Conservation (phyloP, 2,797 vertebrate genomes). For the Sciurus vulgaris region DNA sequence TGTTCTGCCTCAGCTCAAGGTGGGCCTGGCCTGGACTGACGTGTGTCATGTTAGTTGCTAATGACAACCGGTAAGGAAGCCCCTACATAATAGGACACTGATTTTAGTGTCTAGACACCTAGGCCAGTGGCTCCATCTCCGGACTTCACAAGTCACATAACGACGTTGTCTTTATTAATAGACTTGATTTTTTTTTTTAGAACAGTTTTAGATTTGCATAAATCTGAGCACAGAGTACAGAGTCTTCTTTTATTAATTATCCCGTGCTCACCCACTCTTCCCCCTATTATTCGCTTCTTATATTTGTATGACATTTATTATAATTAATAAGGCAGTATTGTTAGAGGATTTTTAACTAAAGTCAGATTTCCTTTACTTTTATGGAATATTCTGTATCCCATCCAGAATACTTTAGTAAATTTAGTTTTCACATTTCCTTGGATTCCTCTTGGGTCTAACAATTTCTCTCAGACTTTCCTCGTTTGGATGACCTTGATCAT, state of each 20-base stretch:
- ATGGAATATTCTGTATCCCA: background rate
- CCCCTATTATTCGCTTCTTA: background rate
- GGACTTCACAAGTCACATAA: background rate
- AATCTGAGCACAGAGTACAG: background rate
- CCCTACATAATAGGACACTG: fast-evolving
- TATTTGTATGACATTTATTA: background rate
- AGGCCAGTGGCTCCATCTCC: background rate
- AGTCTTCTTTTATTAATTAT: background rate
- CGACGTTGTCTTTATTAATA: background rate
- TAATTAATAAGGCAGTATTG: background rate
- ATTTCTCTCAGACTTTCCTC: background rate
- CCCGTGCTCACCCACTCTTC: too few relatives aligned
- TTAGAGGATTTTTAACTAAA: background rate
- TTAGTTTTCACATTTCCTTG: background rate
- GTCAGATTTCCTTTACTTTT: background rate
- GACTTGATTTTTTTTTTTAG: background rate
- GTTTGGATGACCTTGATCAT: background rate
- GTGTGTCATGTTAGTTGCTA: background rate
- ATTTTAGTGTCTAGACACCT: background rate
- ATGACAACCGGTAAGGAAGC: background rate
- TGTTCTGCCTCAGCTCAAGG: background rate
- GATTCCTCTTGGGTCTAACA: background rate
- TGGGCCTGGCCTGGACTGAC: background rate
- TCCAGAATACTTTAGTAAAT: background rate
- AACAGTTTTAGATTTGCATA: background rate